phyloP scores from a whole-genome alignment of 1,140 invertebrate genomes.

The Listronotus oregonensis region DNA sequence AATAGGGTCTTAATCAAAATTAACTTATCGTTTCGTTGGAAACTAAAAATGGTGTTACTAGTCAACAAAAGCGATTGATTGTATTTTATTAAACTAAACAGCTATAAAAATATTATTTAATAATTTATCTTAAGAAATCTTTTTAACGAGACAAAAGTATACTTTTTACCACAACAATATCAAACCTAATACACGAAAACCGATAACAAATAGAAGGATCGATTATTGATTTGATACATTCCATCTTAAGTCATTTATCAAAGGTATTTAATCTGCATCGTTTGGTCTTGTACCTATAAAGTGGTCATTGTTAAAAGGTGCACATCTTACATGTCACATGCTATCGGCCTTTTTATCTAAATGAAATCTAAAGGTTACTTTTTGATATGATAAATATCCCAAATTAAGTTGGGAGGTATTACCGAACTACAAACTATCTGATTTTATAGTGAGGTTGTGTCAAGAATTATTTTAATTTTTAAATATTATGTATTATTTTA shows the following conservation, averaged over 20 bases:
- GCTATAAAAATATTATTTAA: no score
- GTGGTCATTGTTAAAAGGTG: conserved; percentile 20
- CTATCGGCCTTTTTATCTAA: conserved; percentile 15
- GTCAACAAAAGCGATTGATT: no score
- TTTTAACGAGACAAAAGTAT: no score
- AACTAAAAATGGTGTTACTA: no score
- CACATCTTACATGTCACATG: conserved; percentile 20
- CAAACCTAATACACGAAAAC: no score
- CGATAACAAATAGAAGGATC: no score
- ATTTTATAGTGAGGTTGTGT: not conserved
- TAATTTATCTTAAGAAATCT: no score
- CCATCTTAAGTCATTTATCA: conserved; percentile 17
- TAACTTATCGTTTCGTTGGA: no score
- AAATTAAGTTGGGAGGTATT: conserved; percentile 4
- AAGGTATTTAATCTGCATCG: conserved; percentile 20
- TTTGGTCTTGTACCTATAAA: conserved; percentile 20
- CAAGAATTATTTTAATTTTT: not conserved
- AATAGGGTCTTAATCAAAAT: no score
- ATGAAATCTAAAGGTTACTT: conserved; percentile 17
- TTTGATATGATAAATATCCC: conserved; percentile 20
- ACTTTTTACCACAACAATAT: no score
- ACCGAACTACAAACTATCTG: not conserved
- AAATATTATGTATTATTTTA: no score
- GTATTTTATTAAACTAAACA: no score
- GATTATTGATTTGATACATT: conserved; percentile 1